Base-by-base conservation (phyloP, 2,797 vertebrate species). In the Gadopsis bispinosus region DNA sequence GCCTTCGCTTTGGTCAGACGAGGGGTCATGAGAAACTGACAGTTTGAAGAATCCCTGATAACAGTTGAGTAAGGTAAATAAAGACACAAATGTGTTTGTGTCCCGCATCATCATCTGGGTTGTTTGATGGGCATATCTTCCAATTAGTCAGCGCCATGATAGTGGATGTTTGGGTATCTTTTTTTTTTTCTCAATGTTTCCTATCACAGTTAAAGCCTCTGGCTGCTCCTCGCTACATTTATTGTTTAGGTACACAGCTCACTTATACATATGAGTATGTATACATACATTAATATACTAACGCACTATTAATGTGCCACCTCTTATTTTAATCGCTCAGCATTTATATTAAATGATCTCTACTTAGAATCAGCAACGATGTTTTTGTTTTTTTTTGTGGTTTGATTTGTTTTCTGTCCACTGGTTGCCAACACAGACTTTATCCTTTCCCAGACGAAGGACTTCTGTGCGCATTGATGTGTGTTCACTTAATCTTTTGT, bases 281-380 rank as follows among this genome's bases (percentile, higher is more conserved):
- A 95, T 94, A 91, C 92, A 93, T 93, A 92, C 92, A 94, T 94
- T 94, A 95, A 93, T 94, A 94, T 94, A 94, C 93, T 92, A 94
- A 92, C 94, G 93, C 93, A 95, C 91, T 94, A 91, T 94, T 95
- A 94, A 94, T 35, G 91, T 95, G 94, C 93, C 94, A 95, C 94
- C 88, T 94, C 87, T 93, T 95, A 94, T 93, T 94, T 93, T 92
- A 94, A 93, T 92, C 90, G 95, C 95, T 96, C 94, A 94, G 95
- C 96, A 95, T 97, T 96, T 97, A 96, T 96, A 96, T 96, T 97
- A 97, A 97, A 97, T 97, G 96, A 96, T 96, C 94, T 95, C 95
- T 94, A 95, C 90, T 93, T 93, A 93, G 92, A 95, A 94, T 95
- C 94, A 91, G 94, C 92, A 87, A 91, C 26, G 89, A 88, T 86